Evolutionary conservation across 2,797 vertebrate species (phyloP), one percentile per base, ranked within the genome.

Genomic region (Euthynnus affinis): DNA sequence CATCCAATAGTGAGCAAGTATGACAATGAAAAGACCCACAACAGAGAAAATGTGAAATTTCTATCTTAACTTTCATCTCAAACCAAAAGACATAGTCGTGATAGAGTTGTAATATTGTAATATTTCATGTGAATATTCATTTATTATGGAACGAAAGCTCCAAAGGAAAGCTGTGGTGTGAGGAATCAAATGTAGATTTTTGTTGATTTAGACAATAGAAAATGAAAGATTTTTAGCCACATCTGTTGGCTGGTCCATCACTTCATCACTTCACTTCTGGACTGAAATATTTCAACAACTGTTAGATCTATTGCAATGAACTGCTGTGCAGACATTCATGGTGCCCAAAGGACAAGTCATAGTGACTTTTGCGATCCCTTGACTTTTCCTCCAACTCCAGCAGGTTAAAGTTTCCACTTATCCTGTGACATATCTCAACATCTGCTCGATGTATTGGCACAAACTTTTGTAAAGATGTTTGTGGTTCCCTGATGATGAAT

Each of bases 131-230:
- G 6, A 49, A 49, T 49, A n/a, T 49, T 49, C 2, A 18, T 49
- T 49, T 20, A 9, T 49, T 40, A 44, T 58, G n/a, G n/a, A 65
- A 64, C 20, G 12, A 53, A 37, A 44, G 32, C 12, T 4, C 52
- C 23, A 13, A 17, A 46, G 17, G 23, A 52, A 61, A 62, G 58
- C 6, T 40, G 12, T 32, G 37, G 27, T 55, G 25, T 3, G 25
- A 32, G 17, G 20, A 61, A 22, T 42, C 37, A 73, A 44, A 20
- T 14, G 18, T 42, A 60, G 60, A 37, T 42, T 59, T 53, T 61
- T 60, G 58, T 3, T 72, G 51, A 79, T 74, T 71, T 73, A 62
- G 51, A 74, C 64, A 40, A 44, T 12, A 53, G 48, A 55, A 42
- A 42, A 14, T 42, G 40, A 42, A 14, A 13, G 40, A 13, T 42